These are phyloP conservation scores for Picathartes gymnocephalus DNA, from an alignment of 2,113 vertebrate species.

Conservation along the genomic window DNA sequence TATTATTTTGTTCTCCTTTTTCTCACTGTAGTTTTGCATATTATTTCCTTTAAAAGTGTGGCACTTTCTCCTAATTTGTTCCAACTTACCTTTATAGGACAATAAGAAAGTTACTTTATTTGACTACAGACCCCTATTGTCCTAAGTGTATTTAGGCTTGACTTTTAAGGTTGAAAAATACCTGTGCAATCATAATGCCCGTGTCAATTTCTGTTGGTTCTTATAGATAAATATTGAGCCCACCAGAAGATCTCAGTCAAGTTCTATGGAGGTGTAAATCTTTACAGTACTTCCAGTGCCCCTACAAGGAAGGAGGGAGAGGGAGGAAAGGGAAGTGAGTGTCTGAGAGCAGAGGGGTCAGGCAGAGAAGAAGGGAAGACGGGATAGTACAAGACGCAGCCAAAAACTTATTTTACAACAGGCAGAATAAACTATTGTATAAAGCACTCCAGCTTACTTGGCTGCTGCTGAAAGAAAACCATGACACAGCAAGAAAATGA, in stretches of 20 bases:
- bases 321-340: rapidly evolving
- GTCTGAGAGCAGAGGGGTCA: too few species aligned
- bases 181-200: rapidly evolving
- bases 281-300: background rate
- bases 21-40: background rate
- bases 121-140: background rate
- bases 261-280: background rate
- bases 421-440: background rate
- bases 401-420: background rate
- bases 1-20: background rate
- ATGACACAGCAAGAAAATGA: rapidly evolving
- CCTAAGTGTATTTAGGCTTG: background rate
- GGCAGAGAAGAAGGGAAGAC: background rate
- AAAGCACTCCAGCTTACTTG: background rate
- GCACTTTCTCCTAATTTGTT: background rate
- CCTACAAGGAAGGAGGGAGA: background rate
- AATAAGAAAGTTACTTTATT: background rate
- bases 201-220: background rate
- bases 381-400: background rate
- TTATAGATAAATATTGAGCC: background rate
- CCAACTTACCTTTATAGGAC: background rate
- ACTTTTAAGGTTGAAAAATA: background rate
- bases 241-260: background rate
- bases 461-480: background rate
- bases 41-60: background rate